Evolutionary conservation across 2,113 vertebrate species (phyloP).

Genomic region (Periophthalmodon schlosseri): DNA sequence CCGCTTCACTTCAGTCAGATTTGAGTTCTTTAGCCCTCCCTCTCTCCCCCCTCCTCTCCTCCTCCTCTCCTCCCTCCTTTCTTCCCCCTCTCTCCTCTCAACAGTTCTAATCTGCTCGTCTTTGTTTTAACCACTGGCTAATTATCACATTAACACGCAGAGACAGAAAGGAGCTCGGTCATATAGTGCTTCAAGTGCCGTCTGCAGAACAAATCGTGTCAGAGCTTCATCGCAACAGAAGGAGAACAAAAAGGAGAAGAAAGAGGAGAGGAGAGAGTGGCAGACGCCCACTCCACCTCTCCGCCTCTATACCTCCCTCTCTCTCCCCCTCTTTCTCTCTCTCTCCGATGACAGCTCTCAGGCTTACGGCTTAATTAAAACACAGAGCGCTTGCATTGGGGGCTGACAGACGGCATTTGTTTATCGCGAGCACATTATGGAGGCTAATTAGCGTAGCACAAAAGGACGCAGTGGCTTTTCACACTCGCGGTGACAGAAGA

Average conservation of each 20-base stretch:
- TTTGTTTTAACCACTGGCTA: background rate
- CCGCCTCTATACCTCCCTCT: background rate
- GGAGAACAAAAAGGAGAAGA: constrained; percentile 6
- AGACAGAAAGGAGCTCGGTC: constrained; percentile 23
- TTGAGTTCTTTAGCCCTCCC: background rate
- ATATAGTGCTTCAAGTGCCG: constrained; percentile 36
- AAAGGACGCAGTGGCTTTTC: constrained; percentile 79
- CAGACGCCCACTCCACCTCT: constrained; percentile 65
- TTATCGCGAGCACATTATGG: constrained; percentile 80
- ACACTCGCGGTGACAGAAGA: constrained; percentile 76
- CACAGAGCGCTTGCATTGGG: constrained; percentile 71
- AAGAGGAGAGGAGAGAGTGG: constrained; percentile 63
- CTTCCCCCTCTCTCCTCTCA: background rate
- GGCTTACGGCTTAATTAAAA: constrained; percentile 76
- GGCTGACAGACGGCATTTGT: constrained; percentile 81
- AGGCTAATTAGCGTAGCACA: constrained; percentile 80
- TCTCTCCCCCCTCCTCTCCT: background rate
- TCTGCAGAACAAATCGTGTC: constrained; percentile 58
- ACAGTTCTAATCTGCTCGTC: background rate
- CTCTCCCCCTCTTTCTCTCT: constrained; percentile 57
- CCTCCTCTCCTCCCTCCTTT: background rate
- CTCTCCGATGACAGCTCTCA: constrained; percentile 49
- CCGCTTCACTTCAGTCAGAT: background rate
- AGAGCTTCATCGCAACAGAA: constrained; percentile 52
- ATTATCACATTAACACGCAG: background rate